Evolutionary conservation across 2,113 vertebrate genomes (phyloP).

Genomic region (Gasterosteus aculeatus): DNA sequence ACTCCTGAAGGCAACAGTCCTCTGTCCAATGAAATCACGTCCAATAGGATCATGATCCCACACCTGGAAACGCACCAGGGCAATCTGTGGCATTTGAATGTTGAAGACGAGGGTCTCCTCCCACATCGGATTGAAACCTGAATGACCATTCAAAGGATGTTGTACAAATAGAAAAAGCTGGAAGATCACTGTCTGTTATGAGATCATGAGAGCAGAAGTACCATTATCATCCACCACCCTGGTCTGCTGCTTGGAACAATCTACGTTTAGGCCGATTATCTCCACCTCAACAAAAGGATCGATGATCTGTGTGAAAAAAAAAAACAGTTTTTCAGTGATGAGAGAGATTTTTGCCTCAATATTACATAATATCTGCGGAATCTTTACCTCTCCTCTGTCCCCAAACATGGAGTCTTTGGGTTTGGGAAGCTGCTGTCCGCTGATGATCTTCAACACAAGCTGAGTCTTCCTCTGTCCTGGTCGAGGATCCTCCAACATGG

Average conservation of each 20-base stretch:
- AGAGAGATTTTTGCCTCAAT: neutral
- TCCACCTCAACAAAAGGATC: constrained; percentile 98
- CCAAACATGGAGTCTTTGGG: constrained; percentile 95
- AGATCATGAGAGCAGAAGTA: constrained; percentile 57
- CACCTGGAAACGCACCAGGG: constrained; percentile 92
- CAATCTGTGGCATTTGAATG: constrained; percentile 90
- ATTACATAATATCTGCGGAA: neutral
- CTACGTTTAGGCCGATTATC: constrained; percentile 91
- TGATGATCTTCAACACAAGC: constrained; percentile 91
- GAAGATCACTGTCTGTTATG: neutral
- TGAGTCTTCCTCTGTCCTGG: constrained; percentile 91
- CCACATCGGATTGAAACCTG: constrained; percentile 99
- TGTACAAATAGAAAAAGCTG: neutral
- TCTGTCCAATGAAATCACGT: constrained; percentile 94
- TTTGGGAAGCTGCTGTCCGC: constrained; percentile 96
- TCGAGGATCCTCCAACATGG: constrained; percentile 88
- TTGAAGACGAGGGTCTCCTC: constrained; percentile 95
- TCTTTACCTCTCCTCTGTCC: constrained; percentile 92
- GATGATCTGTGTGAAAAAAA: constrained; percentile 85
- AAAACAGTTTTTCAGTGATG: neutral
- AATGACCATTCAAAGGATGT: neutral
- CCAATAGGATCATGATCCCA: constrained; percentile 97
- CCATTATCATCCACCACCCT: constrained; percentile 96
- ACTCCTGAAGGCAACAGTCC: constrained; percentile 91
- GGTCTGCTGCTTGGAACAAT: constrained; percentile 94